These are phyloP conservation scores for Conger conger DNA, from an alignment of 2,113 vertebrate genomes.

Conservation along the genomic window DNA sequence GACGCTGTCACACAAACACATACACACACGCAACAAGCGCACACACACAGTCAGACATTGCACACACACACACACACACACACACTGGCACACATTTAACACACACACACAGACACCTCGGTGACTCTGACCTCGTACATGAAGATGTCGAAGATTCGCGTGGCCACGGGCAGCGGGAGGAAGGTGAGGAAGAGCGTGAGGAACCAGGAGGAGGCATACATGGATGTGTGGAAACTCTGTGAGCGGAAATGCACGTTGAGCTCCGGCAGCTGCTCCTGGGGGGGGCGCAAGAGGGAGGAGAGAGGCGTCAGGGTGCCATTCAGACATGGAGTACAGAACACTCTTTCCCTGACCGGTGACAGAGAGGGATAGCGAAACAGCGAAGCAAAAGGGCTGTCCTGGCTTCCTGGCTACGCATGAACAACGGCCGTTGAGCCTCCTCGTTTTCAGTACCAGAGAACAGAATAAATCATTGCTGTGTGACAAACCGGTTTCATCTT, in stretches of 20 bases:
- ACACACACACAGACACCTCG: background rate
- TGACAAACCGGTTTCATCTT: background rate
- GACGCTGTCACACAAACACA: no score
- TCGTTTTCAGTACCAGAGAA: background rate
- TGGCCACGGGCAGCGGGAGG: conserved; percentile 89
- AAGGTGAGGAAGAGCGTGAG: conserved; percentile 95
- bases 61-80: background rate
- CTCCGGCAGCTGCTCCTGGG: conserved; percentile 90
- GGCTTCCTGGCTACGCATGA: background rate
- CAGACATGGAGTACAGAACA: background rate
- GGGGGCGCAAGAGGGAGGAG: background rate
- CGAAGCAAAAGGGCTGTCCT: background rate
- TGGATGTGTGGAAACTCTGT: conserved; percentile 96
- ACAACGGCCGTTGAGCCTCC: background rate
- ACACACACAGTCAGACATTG: background rate
- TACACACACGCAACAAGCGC: background rate
- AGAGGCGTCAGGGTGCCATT: background rate
- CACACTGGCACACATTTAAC: background rate
- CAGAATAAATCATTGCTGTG: background rate
- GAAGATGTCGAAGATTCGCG: conserved; percentile 95
- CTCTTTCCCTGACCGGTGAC: background rate
- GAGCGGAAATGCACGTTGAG: conserved; percentile 93
- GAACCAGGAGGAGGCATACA: conserved; percentile 97
- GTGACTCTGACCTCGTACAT: conserved; percentile 87
- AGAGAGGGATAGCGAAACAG: background rate